Conservation (phyloP, 1,140 invertebrate genomes). For the Acromyrmex heyeri region DNA sequence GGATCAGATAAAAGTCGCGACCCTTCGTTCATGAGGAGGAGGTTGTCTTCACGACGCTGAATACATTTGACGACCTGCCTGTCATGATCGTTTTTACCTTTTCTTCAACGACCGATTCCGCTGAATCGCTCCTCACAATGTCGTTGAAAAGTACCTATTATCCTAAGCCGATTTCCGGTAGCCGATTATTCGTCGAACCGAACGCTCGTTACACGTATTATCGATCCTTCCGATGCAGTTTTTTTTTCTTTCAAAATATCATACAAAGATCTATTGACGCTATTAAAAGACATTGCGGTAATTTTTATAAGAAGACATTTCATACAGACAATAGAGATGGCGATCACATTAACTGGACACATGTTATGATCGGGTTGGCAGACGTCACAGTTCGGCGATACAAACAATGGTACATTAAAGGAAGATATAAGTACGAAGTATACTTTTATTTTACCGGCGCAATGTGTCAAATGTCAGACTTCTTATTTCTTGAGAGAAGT, state of each 20-base stretch:
- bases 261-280: conserved; percentile 30
- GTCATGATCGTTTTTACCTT: conserved; percentile 69
- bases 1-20: conserved; percentile 75
- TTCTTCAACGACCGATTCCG: conserved; percentile 62
- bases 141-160: conserved; percentile 55
- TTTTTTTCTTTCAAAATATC: conserved; percentile 7
- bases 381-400: conserved; percentile 30
- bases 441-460: conserved; percentile 49
- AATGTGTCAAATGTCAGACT: conserved; percentile 59
- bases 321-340: conserved; percentile 22
- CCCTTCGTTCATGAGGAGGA: conserved; percentile 41
- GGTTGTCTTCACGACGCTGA: conserved; percentile 60
- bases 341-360: conserved; percentile 17
- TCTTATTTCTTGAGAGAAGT: conserved; percentile 36
- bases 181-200: conserved; percentile 51
- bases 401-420: conserved; percentile 53
- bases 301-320: conserved; percentile 14
- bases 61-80: conserved; percentile 71
- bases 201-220: conserved; percentile 36
- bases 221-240: background rate
- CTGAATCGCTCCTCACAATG: conserved; percentile 63
- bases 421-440: conserved; percentile 41
- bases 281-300: conserved; percentile 37
- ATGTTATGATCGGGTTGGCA: conserved; percentile 39
- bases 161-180: conserved; percentile 51